Base-by-base conservation (phyloP, 1,140 invertebrate species). In the Microplitis demolitor region DNA sequence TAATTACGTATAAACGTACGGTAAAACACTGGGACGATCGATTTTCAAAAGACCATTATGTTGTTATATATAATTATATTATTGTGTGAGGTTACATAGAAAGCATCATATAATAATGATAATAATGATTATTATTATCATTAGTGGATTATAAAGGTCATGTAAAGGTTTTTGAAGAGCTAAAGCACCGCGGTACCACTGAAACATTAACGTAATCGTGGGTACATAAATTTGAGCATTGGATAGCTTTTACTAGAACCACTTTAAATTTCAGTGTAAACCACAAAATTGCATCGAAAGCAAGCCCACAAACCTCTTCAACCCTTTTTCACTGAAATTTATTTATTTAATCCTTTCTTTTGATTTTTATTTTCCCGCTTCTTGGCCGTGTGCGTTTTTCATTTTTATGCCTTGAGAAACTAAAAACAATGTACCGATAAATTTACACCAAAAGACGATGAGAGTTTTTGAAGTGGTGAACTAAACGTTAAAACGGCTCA, bases 201-300 rank as follows among this genome's bases (percentile, higher is more conserved):
- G 9, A 56, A 34, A 54, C 39, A 35, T 71, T 63, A 66, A 71
- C 31, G 45, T 37, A 71, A 51, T 24, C 69, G 31, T 35, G 31
- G 37, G 60, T 64, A 71, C 61, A 64, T 71, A 71, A 64, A 71
- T 71, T 71, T 50, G 45, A 54, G 33, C 61, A 45, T 70, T 62
- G 37, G 45, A n/a, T 71, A 56, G 61, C 33, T 16, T 71, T 71
- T 71, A 66, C 50, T 24, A 50, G 16, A 71, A 51, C 33, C 61
- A 64, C 69, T 71, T 54, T 50, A 71, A 71, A 71, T 71, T 66
- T 64, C 50, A 64, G 61, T 64, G 60, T 31, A 45, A n/a, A 69
- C 35, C 56, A 11, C 50, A 16, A 31, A 60, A 69, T 69, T 60
- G 56, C 53, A 69, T 60, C 24, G 56, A 58, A 24, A 58, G 56